Base-by-base conservation (phyloP, 1,140 invertebrate genomes). In the Drosophila tristis region DNA sequence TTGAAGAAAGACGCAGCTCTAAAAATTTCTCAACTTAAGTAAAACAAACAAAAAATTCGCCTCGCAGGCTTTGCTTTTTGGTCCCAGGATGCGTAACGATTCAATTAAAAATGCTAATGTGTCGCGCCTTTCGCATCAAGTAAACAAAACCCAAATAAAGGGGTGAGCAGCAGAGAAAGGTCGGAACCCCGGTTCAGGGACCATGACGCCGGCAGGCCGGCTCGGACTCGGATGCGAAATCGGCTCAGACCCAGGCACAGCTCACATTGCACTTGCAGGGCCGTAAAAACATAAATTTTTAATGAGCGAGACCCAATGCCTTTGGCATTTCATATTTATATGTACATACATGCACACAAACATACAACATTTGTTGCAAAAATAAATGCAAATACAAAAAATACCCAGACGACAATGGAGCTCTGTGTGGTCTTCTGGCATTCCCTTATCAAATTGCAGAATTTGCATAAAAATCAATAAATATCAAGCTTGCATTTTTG, bases 81-180 rank as follows among this genome's bases (percentile, higher is more conserved):
- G 4, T 39, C 35, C 44, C 76, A 80, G 77, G 76, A 84, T 58
- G 61, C 61, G 63, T 55, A 56, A 57, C 77, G 63, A 82, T 72
- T 86, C 66, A 87, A 89, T 86, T 87, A 72, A 78, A 75, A 86
- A 82, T 82, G 78, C 71, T 75, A 86, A 86, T 86, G 53, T 62
- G 49, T 51, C 15, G 6, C 23, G 49, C 47, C 48, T 39, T 13
- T 39, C 31, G 31, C 3, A 11, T 35, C 35, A 48, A 29, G 42
- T 64, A 63, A 60, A 68, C 11, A 65, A 54, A 51, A 57, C 50
- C 74, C 49, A 47, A 45, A 63, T 42, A n/a, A 49, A 23, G 25
- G 44, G 23, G 16, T 3, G 31, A 42, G n/a, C 50, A 15, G 2
- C n/a, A 23, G 9, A 35, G 29, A 16, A 7, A n/a, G 48, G 13